Conservation (phyloP, 2,797 vertebrate genomes). For the Megaceryle alcyon region DNA sequence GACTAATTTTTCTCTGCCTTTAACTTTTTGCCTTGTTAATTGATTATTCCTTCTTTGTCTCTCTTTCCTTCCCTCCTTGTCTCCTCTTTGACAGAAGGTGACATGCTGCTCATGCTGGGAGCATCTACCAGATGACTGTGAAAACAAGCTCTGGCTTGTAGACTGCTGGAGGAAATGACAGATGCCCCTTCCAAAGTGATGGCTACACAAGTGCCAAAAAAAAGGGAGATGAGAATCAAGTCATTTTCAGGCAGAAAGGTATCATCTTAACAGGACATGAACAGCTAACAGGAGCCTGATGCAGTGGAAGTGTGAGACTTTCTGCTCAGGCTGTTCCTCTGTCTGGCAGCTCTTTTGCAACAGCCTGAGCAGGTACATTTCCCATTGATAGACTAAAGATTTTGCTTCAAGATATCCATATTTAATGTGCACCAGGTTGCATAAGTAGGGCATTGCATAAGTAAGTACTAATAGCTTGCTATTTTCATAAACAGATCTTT, state of each 20-base stretch:
- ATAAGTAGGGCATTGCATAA: neutral
- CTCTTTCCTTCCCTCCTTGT: neutral
- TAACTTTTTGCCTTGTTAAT: neutral
- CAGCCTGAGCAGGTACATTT: neutral
- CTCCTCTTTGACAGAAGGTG: slow-evolving; percentile 33
- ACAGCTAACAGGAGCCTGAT: neutral
- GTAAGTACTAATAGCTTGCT: neutral
- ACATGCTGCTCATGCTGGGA: neutral
- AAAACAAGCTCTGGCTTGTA: slow-evolving; percentile 43
- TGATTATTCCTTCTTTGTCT: slow-evolving; percentile 13
- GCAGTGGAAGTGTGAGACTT: neutral
- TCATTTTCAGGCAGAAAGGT: neutral
- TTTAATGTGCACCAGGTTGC: neutral
- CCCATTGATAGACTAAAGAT: neutral
- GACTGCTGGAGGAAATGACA: slow-evolving; percentile 28
- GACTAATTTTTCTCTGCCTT: neutral
- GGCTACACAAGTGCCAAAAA: neutral
- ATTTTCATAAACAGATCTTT: neutral
- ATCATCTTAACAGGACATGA: neutral
- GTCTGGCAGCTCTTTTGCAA: neutral
- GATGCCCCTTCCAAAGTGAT: slow-evolving; percentile 13
- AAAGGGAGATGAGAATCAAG: neutral
- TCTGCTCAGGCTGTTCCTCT: neutral
- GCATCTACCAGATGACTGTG: neutral
- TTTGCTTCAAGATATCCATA: neutral